Base-by-base conservation (phyloP, 2,888 invertebrate genomes). In the Tetragonisca angustula region DNA sequence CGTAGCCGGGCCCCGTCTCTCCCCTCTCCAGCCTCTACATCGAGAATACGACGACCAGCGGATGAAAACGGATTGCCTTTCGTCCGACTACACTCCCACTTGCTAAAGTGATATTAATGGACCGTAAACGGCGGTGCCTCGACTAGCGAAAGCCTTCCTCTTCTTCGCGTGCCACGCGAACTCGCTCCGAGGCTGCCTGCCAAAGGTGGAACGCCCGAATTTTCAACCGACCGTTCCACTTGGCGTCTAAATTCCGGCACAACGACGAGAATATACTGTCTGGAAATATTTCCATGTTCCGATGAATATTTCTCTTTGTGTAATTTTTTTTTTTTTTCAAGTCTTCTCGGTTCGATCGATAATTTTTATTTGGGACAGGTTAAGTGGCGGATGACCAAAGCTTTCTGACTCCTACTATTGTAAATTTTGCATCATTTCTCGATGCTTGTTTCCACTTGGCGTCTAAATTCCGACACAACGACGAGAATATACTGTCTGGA, bases 51-150 rank as follows among this genome's bases (percentile, higher is more conserved):
- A 86, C 71, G 80, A 79, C 86, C 82, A 81, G 43, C 72, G 89
- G 90, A 90, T 90, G 90, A 90, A 90, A 90, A 90, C 90, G 88
- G 88, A 90, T 90, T 90, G 90, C 90, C 85, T 87, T 87, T 89
- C 89, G 88, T 83, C 89, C 87, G 81, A 82, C 85, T 84, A 76
- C 83, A 87, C 86, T 86, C 83, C 73, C 87, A 77, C 88, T 89
- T 80, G 72, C 89, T 83, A 87, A 91, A 91, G 88, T 91, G 89
- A 91, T 91, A 91, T 91, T 90, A 91, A 91, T 91, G 91, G 88
- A 79, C 77, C 89, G 88, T 89, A 87, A 91, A 91, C 88, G 89
- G 75, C 59, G 69, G 73, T 77, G 82, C 72, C 72, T 65, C 59
- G 64, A 43, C 50, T 59, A 5, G 65, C 27, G 32, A 56, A 52